Evolutionary conservation across 2,113 vertebrate genomes (phyloP), one percentile per base, ranked within the genome.

Genomic region (Procavia capensis): DNA sequence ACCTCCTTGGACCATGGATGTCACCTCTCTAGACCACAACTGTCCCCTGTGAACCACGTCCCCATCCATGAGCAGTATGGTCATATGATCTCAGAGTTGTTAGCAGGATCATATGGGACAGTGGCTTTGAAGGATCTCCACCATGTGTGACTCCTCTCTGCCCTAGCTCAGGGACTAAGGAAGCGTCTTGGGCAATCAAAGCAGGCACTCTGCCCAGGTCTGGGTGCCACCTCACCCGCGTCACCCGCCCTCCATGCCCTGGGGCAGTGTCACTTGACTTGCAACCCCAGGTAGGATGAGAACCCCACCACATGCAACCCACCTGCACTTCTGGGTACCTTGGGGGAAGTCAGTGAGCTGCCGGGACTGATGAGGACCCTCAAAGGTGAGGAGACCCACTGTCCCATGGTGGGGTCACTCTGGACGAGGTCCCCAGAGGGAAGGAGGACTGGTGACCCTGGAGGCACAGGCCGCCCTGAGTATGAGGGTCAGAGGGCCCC

Each of bases 21-120:
- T 54, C 9, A 13, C 50, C 50, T 27, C 50, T 16, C 13, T 13
- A 16, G 50, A 54, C 50, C 11, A 54, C 50, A 54, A 54, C 50
- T n/a, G 50, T 54, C 41, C 1, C 54, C 47, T 27, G 0, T 0
- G 47, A 79, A 17, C 45, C 13, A 8, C 4, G 6, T 31, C 29
- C 43, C 47, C n/a, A 54, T 0, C 0, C 14, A 13, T 50, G 17
- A 74, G 20, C 0, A 13, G 17, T n/a, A n/a, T n/a, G n/a, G n/a
- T n/a, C n/a, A 66, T n/a, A 57, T 9, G 8, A 27, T 5, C 0
- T 0, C 31, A 2, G 54, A 19, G 47, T 22, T 34, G 34, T 9
- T 4, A 3, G 1, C 36, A 74, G 61, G 50, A 25, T 39, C 39
- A 50, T 0, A 0, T 36, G 61, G 36, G n/a, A 36, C 24, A 50